These are phyloP conservation scores for Varanus komodoensis DNA, from an alignment of 2,113 vertebrate genomes.

Conservation along the genomic window DNA sequence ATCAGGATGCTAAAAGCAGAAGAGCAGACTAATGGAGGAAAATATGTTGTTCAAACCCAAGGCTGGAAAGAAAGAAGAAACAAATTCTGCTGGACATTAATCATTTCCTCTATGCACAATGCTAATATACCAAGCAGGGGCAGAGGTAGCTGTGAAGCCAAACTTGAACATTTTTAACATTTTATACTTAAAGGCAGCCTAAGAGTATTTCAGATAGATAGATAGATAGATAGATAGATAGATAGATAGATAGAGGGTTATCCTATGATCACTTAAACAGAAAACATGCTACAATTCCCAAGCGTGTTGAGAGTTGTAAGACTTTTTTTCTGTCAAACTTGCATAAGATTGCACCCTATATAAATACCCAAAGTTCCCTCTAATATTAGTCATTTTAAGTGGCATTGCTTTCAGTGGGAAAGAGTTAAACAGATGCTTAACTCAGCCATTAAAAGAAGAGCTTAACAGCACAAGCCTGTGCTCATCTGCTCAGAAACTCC, in stretches of 20 bases:
- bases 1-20: background rate
- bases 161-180: background rate
- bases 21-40: too few species aligned
- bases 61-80: background rate
- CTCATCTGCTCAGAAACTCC: background rate
- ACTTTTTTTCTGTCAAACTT: too few species aligned
- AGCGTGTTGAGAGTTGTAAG: too few species aligned
- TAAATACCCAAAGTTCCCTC: background rate
- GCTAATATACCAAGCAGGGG: background rate
- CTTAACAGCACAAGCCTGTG: background rate
- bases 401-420: background rate
- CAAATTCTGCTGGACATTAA: background rate
- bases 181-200: background rate
- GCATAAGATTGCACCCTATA: too few species aligned
- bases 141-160: background rate
- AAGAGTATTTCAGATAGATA: background rate
- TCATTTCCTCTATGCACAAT: background rate
- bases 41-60: background rate
- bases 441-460: background rate
- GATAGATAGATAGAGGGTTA: too few species aligned
- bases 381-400: background rate
- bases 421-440: conserved; percentile 3
- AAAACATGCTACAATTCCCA: too few species aligned
- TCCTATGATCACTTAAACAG: too few species aligned
- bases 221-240: background rate